Evolutionary conservation across 1,140 invertebrate species (phyloP).

Genomic region (Tetranychus cinnabarinus): DNA sequence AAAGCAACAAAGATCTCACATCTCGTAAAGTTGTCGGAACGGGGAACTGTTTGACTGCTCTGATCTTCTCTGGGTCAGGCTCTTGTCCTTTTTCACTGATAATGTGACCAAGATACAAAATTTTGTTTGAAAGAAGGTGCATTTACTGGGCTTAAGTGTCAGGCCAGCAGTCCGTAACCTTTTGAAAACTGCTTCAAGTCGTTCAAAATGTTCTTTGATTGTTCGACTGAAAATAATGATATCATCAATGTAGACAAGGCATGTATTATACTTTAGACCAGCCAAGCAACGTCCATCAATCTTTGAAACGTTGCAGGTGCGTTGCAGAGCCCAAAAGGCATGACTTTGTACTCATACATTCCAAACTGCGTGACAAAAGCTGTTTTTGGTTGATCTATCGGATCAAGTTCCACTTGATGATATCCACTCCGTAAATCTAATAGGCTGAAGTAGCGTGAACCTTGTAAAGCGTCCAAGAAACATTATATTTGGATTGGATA

Average conservation of each 20-base stretch:
- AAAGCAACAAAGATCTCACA: not conserved
- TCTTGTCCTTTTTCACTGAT: slow-evolving; percentile 5
- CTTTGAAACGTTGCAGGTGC: slow-evolving; percentile 14
- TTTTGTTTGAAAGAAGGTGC: slow-evolving; percentile 4
- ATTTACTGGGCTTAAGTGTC: slow-evolving; percentile 15
- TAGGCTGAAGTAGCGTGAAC: not conserved
- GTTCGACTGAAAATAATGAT: slow-evolving; percentile 12
- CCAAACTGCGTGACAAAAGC: slow-evolving; percentile 1
- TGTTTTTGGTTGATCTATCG: slow-evolving; percentile 8
- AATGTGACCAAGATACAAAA: slow-evolving; percentile 11
- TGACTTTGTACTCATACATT: slow-evolving; percentile 8
- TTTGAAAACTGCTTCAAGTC: slow-evolving; percentile 14
- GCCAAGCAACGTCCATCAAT: slow-evolving; percentile 11
- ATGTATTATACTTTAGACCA: slow-evolving; percentile 1
- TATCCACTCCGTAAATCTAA: slow-evolving; percentile 25
- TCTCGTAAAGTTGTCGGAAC: not conserved
- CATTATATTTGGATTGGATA: not conserved
- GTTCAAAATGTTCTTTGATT: slow-evolving; percentile 12
- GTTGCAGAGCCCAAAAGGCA: slow-evolving; percentile 14
- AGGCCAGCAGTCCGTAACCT: slow-evolving; percentile 8
- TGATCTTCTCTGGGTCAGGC: not conserved
- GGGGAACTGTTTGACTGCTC: not conserved
- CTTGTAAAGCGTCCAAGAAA: not conserved
- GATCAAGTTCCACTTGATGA: slow-evolving; percentile 21
- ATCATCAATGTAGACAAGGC: slow-evolving; percentile 15